Conservation (phyloP, 2,888 invertebrate genomes). For the Hydroisotoma schaefferi region DNA sequence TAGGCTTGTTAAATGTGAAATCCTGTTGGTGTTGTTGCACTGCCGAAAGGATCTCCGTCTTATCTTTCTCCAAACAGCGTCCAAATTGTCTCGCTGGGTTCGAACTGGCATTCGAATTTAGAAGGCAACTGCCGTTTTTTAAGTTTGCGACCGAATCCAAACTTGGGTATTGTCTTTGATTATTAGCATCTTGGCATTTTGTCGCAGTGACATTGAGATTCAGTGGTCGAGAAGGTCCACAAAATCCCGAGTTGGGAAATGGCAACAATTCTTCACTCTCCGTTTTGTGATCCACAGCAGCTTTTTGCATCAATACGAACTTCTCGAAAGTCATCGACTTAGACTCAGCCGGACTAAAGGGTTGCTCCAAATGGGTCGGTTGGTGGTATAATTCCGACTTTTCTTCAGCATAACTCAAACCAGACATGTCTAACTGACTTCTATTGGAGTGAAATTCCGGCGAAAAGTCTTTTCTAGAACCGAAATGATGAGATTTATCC, state of each 20-base stretch:
- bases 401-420: not conserved
- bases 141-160: too few relatives aligned
- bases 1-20: slow-evolving; percentile 1
- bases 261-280: not conserved
- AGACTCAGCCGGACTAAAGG: not conserved
- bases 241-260: not conserved
- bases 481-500: not conserved
- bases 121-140: too few relatives aligned
- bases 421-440: not conserved
- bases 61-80: not conserved
- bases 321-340: not conserved
- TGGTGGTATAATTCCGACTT: not conserved
- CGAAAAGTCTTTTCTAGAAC: not conserved
- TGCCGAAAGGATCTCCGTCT: not conserved
- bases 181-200: too few relatives aligned
- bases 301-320: not conserved
- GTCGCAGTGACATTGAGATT: too few relatives aligned
- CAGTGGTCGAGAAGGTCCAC: not conserved
- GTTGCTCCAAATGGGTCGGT: not conserved
- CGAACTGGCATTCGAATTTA: too few relatives aligned
- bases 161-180: too few relatives aligned
- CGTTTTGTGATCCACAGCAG: not conserved
- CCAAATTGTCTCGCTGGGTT: not conserved
- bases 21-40: not conserved
- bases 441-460: not conserved